Base-by-base conservation (phyloP, 2,888 invertebrate species). In the Acanthosepion esculentum region DNA sequence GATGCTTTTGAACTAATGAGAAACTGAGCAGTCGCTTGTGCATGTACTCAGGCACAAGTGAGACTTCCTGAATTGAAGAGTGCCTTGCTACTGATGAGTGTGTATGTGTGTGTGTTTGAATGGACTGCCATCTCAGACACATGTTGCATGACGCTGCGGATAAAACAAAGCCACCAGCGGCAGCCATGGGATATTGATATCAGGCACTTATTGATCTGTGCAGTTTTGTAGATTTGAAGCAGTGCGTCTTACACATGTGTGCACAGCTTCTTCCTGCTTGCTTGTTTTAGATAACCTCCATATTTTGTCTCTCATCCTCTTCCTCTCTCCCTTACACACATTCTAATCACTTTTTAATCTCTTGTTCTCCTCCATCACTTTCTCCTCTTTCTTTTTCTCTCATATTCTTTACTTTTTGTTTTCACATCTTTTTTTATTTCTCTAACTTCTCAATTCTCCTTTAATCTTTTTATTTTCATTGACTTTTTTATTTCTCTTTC, bases 1-100 rank as follows among this genome's bases (percentile, higher is more conserved):
- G 78, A 78, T 78, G 78, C 78, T 78, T 78, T 78, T 78, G 78
- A 78, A 78, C 78, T 78, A 78, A 78, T 78, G 78, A 78, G 78
- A 78, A 78, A 78, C 78, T 78, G 78, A 78, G 78, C 78, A 78
- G 78, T 78, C 78, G 78, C 78, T 78, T 78, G 78, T 78, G n/a
- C 78, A 78, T 78, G 78, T 78, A 78, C n/a, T 78, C 78, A n/a
- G 78, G 78, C 78, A 78, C 78, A 78, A 78, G 78, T 78, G 78
- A 78, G 78, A 78, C 78, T 78, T 78, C 78, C 78, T 78, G 78
- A 78, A 78, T 78, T 78, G 78, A 78, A 78, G 78, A 78, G n/a
- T n/a, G 78, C 78, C 78, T 78, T 78, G 78, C 78, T n/a, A 33
- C 4, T n/a, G 78, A 78, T 33, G n/a, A 78, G 15, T 78, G n/a